These are phyloP conservation scores for Seriola rivoliana DNA, from an alignment of 2,113 vertebrate genomes.

Conservation along the genomic window DNA sequence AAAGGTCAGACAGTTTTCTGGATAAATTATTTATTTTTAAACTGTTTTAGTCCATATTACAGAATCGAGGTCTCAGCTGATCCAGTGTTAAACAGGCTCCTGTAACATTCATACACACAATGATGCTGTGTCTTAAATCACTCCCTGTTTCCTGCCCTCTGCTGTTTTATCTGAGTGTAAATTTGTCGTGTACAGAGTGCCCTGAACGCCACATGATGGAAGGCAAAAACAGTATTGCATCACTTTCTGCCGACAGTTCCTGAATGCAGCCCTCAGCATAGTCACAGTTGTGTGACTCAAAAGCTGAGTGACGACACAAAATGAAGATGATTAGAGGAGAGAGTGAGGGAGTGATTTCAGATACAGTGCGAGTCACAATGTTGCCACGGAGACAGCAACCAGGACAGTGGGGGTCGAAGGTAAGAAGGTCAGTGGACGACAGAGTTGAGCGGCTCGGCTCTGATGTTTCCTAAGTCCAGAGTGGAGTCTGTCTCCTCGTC, in stretches of 20 bases:
- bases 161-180: no score
- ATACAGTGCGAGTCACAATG: neutral
- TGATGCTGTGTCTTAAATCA: neutral
- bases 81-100: neutral
- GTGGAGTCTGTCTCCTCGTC: constrained; percentile 98
- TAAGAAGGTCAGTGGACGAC: constrained; percentile 90
- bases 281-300: no score
- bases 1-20: neutral
- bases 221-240: no score
- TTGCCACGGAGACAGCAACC: neutral
- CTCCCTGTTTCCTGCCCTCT: neutral
- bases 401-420: constrained; percentile 46
- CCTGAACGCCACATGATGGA: no score
- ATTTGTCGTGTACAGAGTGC: no score
- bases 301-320: no score
- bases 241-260: no score
- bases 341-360: neutral
- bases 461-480: constrained; percentile 95
- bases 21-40: neutral
- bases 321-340: neutral
- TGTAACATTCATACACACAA: neutral
- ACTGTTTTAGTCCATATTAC: neutral
- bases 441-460: constrained; percentile 97
- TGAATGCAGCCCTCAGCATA: no score
- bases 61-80: neutral